Base-by-base conservation (phyloP, 2,113 vertebrate genomes). In the Haliaeetus leucogaster region DNA sequence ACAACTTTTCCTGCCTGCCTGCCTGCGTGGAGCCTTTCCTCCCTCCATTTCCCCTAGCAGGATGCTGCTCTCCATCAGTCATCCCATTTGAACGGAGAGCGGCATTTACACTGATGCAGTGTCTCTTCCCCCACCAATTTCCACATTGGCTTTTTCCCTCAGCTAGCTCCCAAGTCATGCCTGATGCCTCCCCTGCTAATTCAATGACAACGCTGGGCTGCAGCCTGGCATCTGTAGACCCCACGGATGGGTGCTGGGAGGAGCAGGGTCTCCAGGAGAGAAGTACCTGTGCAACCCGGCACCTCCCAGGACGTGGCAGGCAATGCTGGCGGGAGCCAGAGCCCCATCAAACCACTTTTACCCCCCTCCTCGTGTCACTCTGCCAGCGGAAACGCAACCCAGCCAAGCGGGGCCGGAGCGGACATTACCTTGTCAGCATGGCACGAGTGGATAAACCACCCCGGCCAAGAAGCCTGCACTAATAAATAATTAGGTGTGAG, bases 281-380 rank as follows among this genome's bases (percentile, higher is more conserved):
- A 30, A 21, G 16, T 1, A 15, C 5, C 77, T 3, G 1, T 25
- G 21, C 5, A 2, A 20, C 22, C 67, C 6, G 4, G 40, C 40
- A 48, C 18, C 27, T 83, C 22, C 86, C 50, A 30, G 76, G 43
- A 80, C 4, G 16, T 1, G 43, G 68, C 56, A 52, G 58, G 82
- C 56, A 71, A 43, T 0, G 9, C 50, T 65, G 21, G 53, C 59
- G 27, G 83, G 55, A 93, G 65, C 81, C 3, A 4, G 45, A 68
- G 34, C 53, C 40, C 76, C 1, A 0, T 34, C 45, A 10, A 0
- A 1, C 55, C 0, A 3, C 82, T 63, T 63, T 26, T 25, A 42
- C 21, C 42, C 26, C 0, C 34, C 36, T 74, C 48, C 79, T 79
- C 4, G 0, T 12, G 50, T 19, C 3, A 0, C 78, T 89, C 38